A percentile compares a stretch with the other conserved stretches of the same genome.
These are phyloP conservation scores for Diaphora mendica DNA, from an alignment of 2,888 invertebrate species.

Conservation along the genomic window DNA sequence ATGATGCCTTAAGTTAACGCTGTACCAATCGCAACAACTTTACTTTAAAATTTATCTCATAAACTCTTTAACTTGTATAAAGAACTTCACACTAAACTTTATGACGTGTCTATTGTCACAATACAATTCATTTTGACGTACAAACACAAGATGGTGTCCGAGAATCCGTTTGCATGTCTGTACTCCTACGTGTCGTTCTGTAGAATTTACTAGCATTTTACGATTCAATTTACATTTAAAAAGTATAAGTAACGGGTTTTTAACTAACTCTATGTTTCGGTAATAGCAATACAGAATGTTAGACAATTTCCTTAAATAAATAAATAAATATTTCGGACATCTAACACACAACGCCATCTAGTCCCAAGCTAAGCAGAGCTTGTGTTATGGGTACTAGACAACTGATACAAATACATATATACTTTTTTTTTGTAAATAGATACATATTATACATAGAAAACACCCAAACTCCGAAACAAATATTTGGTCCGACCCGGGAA, in stretches of 20 bases:
- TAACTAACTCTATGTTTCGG: conserved; percentile 64
- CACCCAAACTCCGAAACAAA: no score
- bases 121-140: conserved; percentile 38
- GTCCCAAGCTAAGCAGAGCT: no score
- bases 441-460: no score
- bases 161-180: conserved; percentile 50
- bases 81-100: conserved; percentile 1
- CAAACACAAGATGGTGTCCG: conserved; percentile 37
- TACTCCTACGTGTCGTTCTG: conserved; percentile 60
- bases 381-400: no score
- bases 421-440: no score
- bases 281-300: conserved; percentile 57
- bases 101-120: conserved; percentile 48
- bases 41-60: neutral
- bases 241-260: conserved; percentile 67
- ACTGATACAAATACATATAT: no score
- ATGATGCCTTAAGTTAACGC: conserved; percentile 24
- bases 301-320: conserved; percentile 53
- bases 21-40: conserved; percentile 21
- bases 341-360: no score
- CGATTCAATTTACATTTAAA: conserved; percentile 77
- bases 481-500: no score
- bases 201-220: conserved; percentile 72
- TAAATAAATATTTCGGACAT: no score
- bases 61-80: conserved; percentile 2